A percentile compares a stretch with the other conserved stretches of the same genome.
These are phyloP conservation scores for Pelosia muscerda DNA, from an alignment of 2,888 invertebrate species.

Conservation along the genomic window DNA sequence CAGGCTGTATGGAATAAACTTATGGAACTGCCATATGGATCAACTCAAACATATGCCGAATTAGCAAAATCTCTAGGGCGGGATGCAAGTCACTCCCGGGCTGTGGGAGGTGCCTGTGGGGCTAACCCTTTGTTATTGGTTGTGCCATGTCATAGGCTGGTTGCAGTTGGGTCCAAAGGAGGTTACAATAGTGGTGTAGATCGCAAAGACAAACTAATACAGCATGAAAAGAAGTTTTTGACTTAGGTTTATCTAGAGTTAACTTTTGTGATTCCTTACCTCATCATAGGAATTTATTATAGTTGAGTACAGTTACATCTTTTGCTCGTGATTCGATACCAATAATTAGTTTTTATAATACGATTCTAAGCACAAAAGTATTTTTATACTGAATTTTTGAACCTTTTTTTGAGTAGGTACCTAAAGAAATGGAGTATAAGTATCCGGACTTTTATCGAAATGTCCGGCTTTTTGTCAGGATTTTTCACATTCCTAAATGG, in stretches of 20 bases:
- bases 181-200: conserved; percentile 85
- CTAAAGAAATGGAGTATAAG: too few relatives aligned
- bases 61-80: conserved; percentile 72
- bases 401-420: too few relatives aligned
- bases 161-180: conserved; percentile 70
- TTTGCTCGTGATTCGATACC: too few relatives aligned
- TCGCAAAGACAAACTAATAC: conserved; percentile 84
- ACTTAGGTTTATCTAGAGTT: neutral
- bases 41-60: conserved; percentile 74
- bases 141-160: conserved; percentile 78
- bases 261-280: neutral
- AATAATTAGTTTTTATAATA: too few relatives aligned
- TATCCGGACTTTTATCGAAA: too few relatives aligned
- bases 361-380: too few relatives aligned
- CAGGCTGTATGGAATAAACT: conserved; percentile 79
- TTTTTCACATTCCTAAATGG: too few relatives aligned
- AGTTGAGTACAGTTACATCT: neutral
- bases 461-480: too few relatives aligned
- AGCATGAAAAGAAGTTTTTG: conserved; percentile 67
- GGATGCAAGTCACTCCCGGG: conserved; percentile 71
- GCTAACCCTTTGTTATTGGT: conserved; percentile 74
- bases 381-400: too few relatives aligned
- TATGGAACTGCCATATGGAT: conserved; percentile 70
- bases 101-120: conserved; percentile 78
- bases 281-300: neutral